Base-by-base conservation (phyloP, 2,888 invertebrate species). In the Polia nebulosa region DNA sequence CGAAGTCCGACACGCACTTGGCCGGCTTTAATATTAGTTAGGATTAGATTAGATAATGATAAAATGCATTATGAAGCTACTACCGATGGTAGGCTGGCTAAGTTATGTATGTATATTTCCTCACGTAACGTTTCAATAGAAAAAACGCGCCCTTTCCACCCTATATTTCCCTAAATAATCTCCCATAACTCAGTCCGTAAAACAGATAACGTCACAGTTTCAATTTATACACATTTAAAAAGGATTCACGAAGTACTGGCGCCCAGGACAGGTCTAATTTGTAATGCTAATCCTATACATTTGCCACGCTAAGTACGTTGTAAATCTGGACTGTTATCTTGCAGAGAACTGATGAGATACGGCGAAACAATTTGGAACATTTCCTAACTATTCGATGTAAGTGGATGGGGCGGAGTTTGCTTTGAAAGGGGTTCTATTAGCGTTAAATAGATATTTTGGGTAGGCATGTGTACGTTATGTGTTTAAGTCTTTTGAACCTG, bases 201-300 rank as follows among this genome's bases (percentile, higher is more conserved):
- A 56, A 57, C 69, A 59, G 74, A 73, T 65, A 70, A 56, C 44
- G 51, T 67, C 63, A 65, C 66, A 25, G 56, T 70, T 64, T 72
- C 63, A 68, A 82, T 82, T 72, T 71, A 76, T 82, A 45, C 49
- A 39, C 74, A 72, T 63, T 75, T 78, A 66, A 72, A 74, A 81
- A 73, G 84, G 79, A 72, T 77, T 62, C 47, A 32, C 53, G 39
- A 49, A 72, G 56, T 65, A 67, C 66, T 47, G 53, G 72, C 71
- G 39, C 55, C 63, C 53, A 34, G 62, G 58, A 60, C 72, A 63
- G 32, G 49, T 69, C 74, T 79, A 84, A 82, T 81, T 84, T 84
- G 78, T 80, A 76, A 80, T 72, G 67, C 67, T 85, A 85, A 85
- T 85, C 80, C 76, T 29, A 53, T 67, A 78, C 76, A 85, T 85